Evolutionary conservation across 2,797 vertebrate species (phyloP).

Genomic region (Delichon dasypus): DNA sequence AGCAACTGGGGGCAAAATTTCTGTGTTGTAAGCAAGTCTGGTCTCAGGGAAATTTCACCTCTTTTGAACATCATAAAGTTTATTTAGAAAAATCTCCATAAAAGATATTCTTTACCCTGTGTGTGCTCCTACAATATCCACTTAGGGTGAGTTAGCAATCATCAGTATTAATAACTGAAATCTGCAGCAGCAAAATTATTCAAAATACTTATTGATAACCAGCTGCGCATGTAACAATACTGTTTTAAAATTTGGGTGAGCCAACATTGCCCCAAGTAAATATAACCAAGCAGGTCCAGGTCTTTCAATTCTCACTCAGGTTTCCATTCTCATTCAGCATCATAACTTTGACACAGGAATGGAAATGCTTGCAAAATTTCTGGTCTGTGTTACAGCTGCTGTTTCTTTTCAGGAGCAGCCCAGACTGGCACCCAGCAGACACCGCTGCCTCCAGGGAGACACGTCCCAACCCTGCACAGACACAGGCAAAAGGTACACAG

Average conservation of each 20-base stretch:
- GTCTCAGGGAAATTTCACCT: slow-evolving; percentile 39
- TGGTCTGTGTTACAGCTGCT: neutral
- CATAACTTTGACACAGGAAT: neutral
- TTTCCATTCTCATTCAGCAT: neutral
- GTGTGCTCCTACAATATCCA: neutral
- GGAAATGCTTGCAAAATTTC: neutral
- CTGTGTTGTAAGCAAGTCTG: slow-evolving; percentile 56
- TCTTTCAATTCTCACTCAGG: neutral
- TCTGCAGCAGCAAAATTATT: neutral
- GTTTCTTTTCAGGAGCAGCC: neutral
- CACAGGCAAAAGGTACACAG: neutral
- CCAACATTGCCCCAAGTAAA: neutral
- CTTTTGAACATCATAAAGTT: neutral
- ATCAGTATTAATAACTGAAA: neutral
- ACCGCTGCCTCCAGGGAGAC: fast-evolving
- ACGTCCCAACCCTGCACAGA: fast-evolving
- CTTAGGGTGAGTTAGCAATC: neutral
- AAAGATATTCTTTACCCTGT: neutral
- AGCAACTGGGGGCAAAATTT: slow-evolving; percentile 55
- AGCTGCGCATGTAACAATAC: neutral
- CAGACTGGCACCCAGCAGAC: neutral
- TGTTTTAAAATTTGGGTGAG: neutral
- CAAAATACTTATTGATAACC: neutral
- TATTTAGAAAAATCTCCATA: slow-evolving; percentile 13
- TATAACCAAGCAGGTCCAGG: neutral